phyloP scores from a whole-genome alignment of 2,113 vertebrate genomes.

The Perognathus longimembris region DNA sequence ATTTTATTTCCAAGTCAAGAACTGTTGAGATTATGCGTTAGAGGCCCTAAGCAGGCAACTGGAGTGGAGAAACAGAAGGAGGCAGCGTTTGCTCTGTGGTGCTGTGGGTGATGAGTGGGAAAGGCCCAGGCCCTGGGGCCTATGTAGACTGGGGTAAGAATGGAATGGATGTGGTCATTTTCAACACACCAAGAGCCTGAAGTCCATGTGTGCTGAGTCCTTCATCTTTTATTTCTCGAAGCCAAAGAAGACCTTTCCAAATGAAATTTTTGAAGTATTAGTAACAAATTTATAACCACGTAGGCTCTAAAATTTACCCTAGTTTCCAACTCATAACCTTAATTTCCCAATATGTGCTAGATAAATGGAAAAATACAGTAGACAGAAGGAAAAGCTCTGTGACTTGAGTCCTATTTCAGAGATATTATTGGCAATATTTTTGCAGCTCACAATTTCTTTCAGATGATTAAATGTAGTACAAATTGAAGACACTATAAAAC shows the following conservation, averaged over 20 bases:
- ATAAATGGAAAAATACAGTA: neutral
- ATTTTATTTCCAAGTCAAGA: neutral
- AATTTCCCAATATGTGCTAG: neutral
- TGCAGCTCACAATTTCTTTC: constrained; percentile 28
- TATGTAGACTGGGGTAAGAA: too few species aligned
- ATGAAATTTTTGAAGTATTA: neutral
- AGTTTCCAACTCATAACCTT: constrained; percentile 18
- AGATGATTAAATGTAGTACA: constrained; percentile 20
- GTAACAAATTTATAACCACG: neutral
- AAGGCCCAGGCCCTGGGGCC: too few species aligned
- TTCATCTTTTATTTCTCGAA: neutral
- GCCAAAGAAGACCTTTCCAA: neutral
- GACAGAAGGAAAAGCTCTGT: neutral
- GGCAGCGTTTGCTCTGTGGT: neutral
- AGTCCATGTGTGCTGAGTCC: neutral
- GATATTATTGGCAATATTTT: neutral
- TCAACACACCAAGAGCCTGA: too few species aligned
- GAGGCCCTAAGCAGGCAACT: neutral
- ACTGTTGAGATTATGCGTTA: neutral
- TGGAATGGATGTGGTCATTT: too few species aligned
- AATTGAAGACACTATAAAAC: constrained; percentile 37
- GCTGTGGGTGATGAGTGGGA: too few species aligned
- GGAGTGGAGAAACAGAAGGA: neutral
- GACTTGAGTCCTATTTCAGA: constrained; percentile 18
- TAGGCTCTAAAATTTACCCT: neutral